Evolutionary conservation across 2,888 invertebrate genomes (phyloP), one percentile per base, ranked within the genome.

Genomic region (Tanaodytes sp.): DNA sequence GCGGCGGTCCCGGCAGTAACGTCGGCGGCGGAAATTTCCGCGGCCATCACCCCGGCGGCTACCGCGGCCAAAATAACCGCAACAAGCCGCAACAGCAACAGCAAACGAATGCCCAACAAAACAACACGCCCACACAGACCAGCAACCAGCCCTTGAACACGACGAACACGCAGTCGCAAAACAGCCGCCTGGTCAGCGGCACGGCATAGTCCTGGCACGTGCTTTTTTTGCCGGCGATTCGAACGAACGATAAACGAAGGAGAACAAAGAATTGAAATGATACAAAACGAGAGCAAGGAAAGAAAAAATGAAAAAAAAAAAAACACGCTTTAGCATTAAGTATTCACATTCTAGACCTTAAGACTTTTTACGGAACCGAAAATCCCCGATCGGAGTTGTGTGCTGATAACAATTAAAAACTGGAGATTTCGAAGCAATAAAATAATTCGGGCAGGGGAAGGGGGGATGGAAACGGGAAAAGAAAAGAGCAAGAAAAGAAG

Each of bases 1-100:
- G 91, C 95, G 67, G 92, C 92, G 36, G 93, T 93, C 76, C 88
- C 78, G 91, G 92, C 81, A 94, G 93, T 75, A 87, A 87, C 84
- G 85, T 85, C 8, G 80, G 77, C 19, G 16, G 15, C 14, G 39
- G 39, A 5, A 12, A 12, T 11, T 39, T 15, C 39, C 39, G 39
- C n/a, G 51, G 52, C 43, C 49, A 65, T 19, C 65, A 57, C 4
- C 74, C 76, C 6, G 74, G 76, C 15, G 73, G 77, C 19, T 69
- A 73, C 65, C 67, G 73, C 6, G 79, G 79, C 20, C 74, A 76
- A 12, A 79, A 75, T 52, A 75, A 73, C 70, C 81, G 82, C 67
- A 73, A 73, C 73, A 75, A 73, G 23, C 54, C 67, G 71, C 73
- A 42, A 18, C 59, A 48, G 31, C 55, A 55, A 15, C 64, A 64